A percentile compares a stretch with the other conserved stretches of the same genome.
phyloP scores from a whole-genome alignment of 2,797 vertebrate species.

The Liasis olivaceus region DNA sequence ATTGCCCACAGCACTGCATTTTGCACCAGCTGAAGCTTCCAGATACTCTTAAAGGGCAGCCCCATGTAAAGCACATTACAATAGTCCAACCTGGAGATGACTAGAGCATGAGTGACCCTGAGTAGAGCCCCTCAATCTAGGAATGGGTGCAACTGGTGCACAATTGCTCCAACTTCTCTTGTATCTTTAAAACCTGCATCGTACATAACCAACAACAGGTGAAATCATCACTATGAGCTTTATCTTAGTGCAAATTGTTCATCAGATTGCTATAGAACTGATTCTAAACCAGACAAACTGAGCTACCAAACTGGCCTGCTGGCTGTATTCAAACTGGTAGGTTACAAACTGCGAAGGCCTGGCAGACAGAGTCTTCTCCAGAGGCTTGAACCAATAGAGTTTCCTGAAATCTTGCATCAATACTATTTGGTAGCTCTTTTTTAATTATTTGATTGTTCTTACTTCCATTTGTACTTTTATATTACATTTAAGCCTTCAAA shows the following conservation, averaged over 20 bases:
- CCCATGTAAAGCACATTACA: too few species aligned
- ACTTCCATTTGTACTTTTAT: neutral
- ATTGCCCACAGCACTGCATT: too few species aligned
- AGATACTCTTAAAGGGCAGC: too few species aligned
- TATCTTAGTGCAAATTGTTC: neutral
- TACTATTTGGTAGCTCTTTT: conserved; percentile 6
- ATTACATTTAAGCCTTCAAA: neutral
- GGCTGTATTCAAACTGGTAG: neutral
- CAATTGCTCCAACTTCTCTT: too few species aligned
- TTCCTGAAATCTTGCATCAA: neutral
- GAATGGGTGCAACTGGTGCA: too few species aligned
- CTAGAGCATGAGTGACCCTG: too few species aligned
- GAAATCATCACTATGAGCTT: neutral
- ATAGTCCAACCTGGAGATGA: too few species aligned
- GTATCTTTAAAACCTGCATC: too few species aligned
- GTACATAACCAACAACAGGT: neutral
- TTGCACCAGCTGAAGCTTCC: too few species aligned
- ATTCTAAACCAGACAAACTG: neutral
- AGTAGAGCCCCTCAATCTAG: too few species aligned
- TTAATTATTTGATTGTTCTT: neutral
- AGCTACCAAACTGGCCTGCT: too few species aligned
- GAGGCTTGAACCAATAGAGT: neutral
- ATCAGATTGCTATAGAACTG: neutral
- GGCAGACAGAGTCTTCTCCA: neutral
- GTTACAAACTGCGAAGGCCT: neutral